Conservation (phyloP, 2,113 vertebrate species). For the Hemibates koningsi region DNA sequence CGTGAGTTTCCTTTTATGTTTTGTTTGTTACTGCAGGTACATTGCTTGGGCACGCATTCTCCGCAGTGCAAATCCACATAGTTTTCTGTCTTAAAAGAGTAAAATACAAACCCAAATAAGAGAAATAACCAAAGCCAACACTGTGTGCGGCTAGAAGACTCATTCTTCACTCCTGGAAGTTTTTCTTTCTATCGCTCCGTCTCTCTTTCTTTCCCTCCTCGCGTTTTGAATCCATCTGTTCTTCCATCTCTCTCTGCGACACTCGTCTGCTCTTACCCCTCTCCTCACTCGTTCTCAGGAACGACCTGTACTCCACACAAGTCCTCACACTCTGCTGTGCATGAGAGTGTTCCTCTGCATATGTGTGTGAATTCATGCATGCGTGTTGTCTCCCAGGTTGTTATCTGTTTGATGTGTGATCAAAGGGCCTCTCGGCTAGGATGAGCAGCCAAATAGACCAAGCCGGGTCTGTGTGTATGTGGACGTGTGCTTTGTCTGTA, state of each 20-base stretch:
- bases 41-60: neutral
- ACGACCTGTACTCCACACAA: neutral
- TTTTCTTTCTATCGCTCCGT: neutral
- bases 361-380: neutral
- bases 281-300: constrained; percentile 5
- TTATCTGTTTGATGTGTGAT: constrained; percentile 55
- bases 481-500: neutral
- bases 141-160: neutral
- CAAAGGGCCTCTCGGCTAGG: constrained; percentile 29
- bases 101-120: neutral
- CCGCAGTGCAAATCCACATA: neutral
- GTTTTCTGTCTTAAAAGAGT: neutral
- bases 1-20: neutral
- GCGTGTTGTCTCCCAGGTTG: constrained; percentile 14
- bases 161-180: neutral
- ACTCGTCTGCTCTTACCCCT: constrained; percentile 4
- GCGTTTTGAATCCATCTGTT: constrained; percentile 37
- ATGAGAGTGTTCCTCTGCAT: neutral
- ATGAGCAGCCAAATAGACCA: constrained; percentile 24
- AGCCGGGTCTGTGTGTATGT: neutral
- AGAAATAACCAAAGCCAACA: neutral
- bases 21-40: neutral
- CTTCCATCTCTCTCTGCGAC: neutral
- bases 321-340: neutral
- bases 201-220: neutral